These are phyloP conservation scores for Aphis gossypii DNA, from an alignment of 1,140 invertebrate species.

Conservation along the genomic window DNA sequence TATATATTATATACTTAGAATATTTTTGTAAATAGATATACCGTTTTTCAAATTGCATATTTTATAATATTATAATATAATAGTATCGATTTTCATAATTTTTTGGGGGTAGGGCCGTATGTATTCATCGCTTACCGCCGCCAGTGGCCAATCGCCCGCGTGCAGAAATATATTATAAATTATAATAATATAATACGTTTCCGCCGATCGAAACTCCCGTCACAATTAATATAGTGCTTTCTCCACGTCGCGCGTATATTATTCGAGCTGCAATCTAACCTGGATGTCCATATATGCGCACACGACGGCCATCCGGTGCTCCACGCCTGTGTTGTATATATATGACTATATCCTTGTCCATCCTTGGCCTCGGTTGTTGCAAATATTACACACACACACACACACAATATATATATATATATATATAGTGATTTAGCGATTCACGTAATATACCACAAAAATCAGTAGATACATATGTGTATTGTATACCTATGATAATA, in stretches of 20 bases:
- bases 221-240: constrained; percentile 45
- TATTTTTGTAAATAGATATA: background rate
- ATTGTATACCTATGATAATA: background rate
- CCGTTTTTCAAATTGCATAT: background rate
- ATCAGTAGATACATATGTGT: background rate
- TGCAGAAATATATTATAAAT: background rate
- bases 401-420: background rate
- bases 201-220: constrained; percentile 14
- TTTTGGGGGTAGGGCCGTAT: background rate
- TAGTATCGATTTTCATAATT: background rate
- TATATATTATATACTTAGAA: no score
- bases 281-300: constrained; percentile 56
- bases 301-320: constrained; percentile 53
- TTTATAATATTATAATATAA: background rate
- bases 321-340: constrained; percentile 17
- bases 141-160: background rate
- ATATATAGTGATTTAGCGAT: background rate
- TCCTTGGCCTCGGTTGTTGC: constrained; percentile 44
- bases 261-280: constrained; percentile 43
- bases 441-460: background rate
- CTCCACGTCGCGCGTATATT: background rate
- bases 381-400: constrained; percentile 16
- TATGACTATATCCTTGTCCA: constrained; percentile 31
- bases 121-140: background rate
- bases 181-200: constrained; percentile 2